phyloP scores from a whole-genome alignment of 2,888 invertebrate species.

The Eristalis tenax region DNA sequence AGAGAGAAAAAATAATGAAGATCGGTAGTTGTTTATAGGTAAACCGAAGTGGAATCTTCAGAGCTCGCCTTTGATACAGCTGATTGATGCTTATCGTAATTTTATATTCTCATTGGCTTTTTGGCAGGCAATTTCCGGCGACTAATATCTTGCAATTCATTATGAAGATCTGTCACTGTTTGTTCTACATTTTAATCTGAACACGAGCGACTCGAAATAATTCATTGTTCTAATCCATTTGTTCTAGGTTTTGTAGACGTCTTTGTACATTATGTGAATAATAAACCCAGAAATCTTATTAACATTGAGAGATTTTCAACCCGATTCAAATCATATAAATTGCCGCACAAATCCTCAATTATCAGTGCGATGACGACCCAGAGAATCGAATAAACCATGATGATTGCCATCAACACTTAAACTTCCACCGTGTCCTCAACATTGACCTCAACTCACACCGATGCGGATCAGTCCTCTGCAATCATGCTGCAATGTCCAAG shows the following conservation, averaged over 20 bases:
- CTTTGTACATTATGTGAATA: no score
- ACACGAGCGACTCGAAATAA: no score
- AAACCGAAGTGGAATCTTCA: conserved; percentile 5
- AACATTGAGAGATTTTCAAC: no score
- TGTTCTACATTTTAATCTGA: not conserved
- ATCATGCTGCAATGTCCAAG: conserved; percentile 18
- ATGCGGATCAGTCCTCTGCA: not conserved
- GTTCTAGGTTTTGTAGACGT: no score
- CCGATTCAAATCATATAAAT: no score
- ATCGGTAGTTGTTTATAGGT: conserved; percentile 19
- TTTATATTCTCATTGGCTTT: not conserved
- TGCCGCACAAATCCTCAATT: no score
- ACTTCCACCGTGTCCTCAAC: not conserved
- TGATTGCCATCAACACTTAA: no score
- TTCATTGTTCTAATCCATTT: no score
- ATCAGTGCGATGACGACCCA: no score
- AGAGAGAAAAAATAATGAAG: not conserved
- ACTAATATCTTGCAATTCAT: not conserved
- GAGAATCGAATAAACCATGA: no score
- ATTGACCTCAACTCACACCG: not conserved
- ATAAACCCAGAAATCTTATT: no score
- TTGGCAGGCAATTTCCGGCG: not conserved
- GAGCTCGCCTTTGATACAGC: not conserved
- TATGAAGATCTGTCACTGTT: not conserved
- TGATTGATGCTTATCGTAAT: not conserved